These are phyloP conservation scores for Agrilus mali DNA, from an alignment of 2,888 invertebrate species.

Conservation along the genomic window DNA sequence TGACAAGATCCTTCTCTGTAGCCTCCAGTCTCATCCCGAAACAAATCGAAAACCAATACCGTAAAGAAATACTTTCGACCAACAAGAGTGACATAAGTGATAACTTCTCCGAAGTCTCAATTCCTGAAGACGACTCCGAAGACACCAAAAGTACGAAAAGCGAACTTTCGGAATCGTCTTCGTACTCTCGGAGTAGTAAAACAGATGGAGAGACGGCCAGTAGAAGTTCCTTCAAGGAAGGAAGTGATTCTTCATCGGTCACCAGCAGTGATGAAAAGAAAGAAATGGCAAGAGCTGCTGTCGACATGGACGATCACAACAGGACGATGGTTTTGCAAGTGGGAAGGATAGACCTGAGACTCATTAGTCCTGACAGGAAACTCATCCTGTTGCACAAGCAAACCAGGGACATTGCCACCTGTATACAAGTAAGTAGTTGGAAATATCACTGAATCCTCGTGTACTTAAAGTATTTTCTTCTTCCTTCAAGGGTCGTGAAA, in stretches of 20 bases:
- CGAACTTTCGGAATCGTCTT: neutral
- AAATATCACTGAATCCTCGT: neutral
- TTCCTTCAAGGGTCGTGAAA: slow-evolving; percentile 49
- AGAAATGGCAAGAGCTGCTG: slow-evolving; percentile 5
- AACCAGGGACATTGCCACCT: slow-evolving; percentile 79
- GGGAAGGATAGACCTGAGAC: slow-evolving; percentile 70
- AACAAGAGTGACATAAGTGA: neutral
- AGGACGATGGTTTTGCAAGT: slow-evolving; percentile 90
- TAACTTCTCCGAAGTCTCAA: neutral
- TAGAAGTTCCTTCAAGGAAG: too few species aligned
- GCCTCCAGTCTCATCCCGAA: too few species aligned
- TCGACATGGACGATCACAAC: slow-evolving; percentile 53
- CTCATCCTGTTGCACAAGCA: slow-evolving; percentile 77
- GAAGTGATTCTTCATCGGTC: too few species aligned
- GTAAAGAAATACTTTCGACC: too few species aligned
- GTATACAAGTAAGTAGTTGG: slow-evolving; percentile 50
- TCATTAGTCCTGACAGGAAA: slow-evolving; percentile 89
- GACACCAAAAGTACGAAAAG: slow-evolving; percentile 4
- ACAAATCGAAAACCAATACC: too few species aligned
- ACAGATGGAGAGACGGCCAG: neutral
- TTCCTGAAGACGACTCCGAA: slow-evolving; percentile 9
- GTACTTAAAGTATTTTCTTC: too few species aligned
- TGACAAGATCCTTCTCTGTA: too few species aligned
- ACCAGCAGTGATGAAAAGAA: slow-evolving; percentile 3
- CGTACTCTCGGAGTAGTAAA: slow-evolving; percentile 2